Evolutionary conservation across 1,140 invertebrate genomes (phyloP), one percentile per base, ranked within the genome.

Genomic region (Wiebesia pumilae): DNA sequence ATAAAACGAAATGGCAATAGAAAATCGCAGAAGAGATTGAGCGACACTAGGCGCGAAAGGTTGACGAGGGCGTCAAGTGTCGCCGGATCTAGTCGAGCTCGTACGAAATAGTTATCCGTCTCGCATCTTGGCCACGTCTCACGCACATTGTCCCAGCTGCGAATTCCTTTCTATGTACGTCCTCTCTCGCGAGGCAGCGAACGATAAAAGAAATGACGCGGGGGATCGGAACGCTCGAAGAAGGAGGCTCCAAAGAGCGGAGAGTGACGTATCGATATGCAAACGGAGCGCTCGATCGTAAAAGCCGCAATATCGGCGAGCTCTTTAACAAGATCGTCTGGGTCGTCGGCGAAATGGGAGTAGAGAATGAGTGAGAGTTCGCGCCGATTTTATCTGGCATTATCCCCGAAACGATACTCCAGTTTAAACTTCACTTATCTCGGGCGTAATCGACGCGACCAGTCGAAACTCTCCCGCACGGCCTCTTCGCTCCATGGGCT

Each of bases 241-340:
- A 62, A 27, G 40, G 80, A 69, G 40, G 69, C 43, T 21, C 30
- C 73, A 21, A 47, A 75, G 69, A 38, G 19, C n/a, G 19, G 47
- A 40, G 62, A 86, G 87, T 88, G 88, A 89, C 83, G 90, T 88
- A 92, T 92, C 91, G 91, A 91, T 91, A 92, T 92, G 90, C 90
- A 92, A 91, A 91, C 90, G 87, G 90, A 91, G 90, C 90, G 86
- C 77, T 84, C 81, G 89, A 88, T 92, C 91, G 90, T 92, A 92
- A 92, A 92, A 88, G 89, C 90, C 87, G 88, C 90, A 90, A 92
- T 91, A 92, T 91, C 89, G 83, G 88, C 62, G 83, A 84, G 85
- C 83, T 87, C 88, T 87, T 87, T 90, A 69, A 79, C 86, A 86
- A 88, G 87, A 82, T 89, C 88, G 88, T 84, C 88, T 67, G 43